phyloP scores from a whole-genome alignment of 2,797 vertebrate genomes.

The Pampus argenteus region DNA sequence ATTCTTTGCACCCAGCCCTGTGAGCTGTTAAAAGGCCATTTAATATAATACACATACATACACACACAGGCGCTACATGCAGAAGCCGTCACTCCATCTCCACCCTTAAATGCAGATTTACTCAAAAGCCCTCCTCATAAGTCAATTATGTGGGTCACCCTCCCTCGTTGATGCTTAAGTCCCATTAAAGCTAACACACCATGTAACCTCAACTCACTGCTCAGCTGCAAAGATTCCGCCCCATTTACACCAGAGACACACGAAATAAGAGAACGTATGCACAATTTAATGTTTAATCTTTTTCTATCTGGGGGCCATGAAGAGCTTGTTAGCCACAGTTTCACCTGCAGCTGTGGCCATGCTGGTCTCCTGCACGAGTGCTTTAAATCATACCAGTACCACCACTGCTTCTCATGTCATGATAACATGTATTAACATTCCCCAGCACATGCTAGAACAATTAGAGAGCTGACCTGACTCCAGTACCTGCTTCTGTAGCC shows the following conservation, averaged over 20 bases:
- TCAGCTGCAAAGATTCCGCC: slow-evolving; percentile 45
- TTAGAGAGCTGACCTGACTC: slow-evolving; percentile 41
- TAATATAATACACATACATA: not conserved
- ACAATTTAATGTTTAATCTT: not conserved
- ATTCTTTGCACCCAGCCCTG: slow-evolving; percentile 32
- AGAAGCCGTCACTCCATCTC: slow-evolving; percentile 15
- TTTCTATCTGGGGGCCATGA: slow-evolving; percentile 5
- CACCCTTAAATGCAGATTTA: slow-evolving; percentile 35
- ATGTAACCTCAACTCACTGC: slow-evolving; percentile 47
- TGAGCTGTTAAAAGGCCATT: slow-evolving; percentile 50
- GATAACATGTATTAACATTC: slow-evolving; percentile 67
- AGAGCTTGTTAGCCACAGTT: slow-evolving; percentile 41
- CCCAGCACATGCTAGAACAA: slow-evolving; percentile 64
- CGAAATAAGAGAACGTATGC: slow-evolving; percentile 14
- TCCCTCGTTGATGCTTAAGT: slow-evolving; percentile 52
- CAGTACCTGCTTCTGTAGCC: slow-evolving; percentile 30
- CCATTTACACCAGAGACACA: slow-evolving; percentile 28
- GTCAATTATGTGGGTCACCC: slow-evolving; percentile 59
- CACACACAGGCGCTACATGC: not conserved
- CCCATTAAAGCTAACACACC: slow-evolving; percentile 52
- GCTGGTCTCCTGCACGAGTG: slow-evolving; percentile 12
- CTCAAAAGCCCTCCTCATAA: slow-evolving; percentile 36
- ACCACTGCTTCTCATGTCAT: slow-evolving; percentile 46
- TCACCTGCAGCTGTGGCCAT: slow-evolving; percentile 34
- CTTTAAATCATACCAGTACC: slow-evolving; percentile 51